Evolutionary conservation across 2,888 invertebrate species (phyloP).

Genomic region (Drosophila prolongata): DNA sequence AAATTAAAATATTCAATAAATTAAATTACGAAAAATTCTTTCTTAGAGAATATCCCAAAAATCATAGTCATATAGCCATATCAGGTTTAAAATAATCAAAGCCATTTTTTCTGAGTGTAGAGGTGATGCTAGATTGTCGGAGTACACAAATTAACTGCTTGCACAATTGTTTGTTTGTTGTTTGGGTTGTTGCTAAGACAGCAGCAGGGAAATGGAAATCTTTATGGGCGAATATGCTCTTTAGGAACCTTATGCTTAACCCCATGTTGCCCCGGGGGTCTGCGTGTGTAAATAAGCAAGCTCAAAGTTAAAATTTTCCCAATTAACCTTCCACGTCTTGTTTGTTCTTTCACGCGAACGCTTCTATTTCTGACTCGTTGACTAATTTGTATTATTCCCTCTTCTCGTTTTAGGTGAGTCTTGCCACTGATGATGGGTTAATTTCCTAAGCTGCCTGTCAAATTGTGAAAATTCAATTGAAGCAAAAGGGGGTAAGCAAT

Average conservation of each 20-base stretch:
- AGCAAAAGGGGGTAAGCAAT: conserved; percentile 12
- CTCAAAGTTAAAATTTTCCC: conserved; percentile 29
- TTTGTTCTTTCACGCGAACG: conserved; percentile 11
- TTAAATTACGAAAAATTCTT: too few species aligned
- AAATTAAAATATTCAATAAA: too few species aligned
- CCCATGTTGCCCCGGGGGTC: conserved; percentile 13
- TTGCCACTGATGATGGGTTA: conserved; percentile 5
- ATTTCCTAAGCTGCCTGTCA: conserved; percentile 3
- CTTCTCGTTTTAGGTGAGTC: conserved; percentile 30
- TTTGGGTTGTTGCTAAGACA: conserved; percentile 15
- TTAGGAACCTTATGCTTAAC: conserved; percentile 66
- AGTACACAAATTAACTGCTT: conserved; percentile 65
- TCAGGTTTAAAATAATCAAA: too few species aligned
- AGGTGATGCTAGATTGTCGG: conserved; percentile 28
- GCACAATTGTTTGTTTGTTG: conserved; percentile 65
- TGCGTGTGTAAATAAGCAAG: conserved; percentile 6
- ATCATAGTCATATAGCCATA: too few species aligned
- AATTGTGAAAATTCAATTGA: conserved; percentile 24
- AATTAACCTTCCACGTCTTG: conserved; percentile 26
- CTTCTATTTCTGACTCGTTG: conserved; percentile 5
- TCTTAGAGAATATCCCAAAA: too few species aligned
- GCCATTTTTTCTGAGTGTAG: background rate
- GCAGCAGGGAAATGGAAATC: conserved; percentile 3
- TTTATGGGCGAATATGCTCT: conserved; percentile 7
- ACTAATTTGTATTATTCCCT: conserved; percentile 1